Base-by-base conservation (phyloP, 2,888 invertebrate species). In the Cosmia trapezina region DNA sequence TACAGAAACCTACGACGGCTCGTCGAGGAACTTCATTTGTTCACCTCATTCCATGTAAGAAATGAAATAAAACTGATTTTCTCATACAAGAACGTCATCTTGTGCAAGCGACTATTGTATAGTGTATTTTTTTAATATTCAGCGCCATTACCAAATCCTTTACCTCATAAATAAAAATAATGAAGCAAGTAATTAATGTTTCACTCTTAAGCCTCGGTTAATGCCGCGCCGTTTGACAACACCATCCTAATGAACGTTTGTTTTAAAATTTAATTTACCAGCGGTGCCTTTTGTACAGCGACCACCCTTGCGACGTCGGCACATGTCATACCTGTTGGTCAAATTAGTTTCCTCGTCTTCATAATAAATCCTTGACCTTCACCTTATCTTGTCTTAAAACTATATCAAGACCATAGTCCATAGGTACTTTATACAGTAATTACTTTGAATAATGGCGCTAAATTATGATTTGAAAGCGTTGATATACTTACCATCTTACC, bases 211-310 rank as follows among this genome's bases (percentile, higher is more conserved):
- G 96, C 95, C 87, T 93, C 93, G 90, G 96, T 96, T 96, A 96
- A 95, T 94, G 93, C 93, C 91, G 94, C 91, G 89, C 89, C 87
- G 73, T 72, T 80, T 85, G 80, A 80, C 80, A 89, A 88, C 88
- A 94, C 95, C 94, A 91, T 90, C 90, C 90, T 93, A 88, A 87
- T 89, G 89, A 90, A 87, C 87, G 89, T 87, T 90, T 91, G 91
- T 87, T 88, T 91, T 91, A 90, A 91, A 93, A 93, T 91, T 90
- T 88, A 92, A 96, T 97, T 98, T 98, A 99, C 99, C 99, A 97
- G 99, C 99, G 96, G 99, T 99, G 98, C 99, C 99, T 97, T 99
- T 98, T 94, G 99, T 99, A 97, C 99, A 99, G 97, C 98, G 98
- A 96, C 99, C 99, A 96, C 98, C 99, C 97, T 98, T 98, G 96